Percentiles rank a stretch among this genome's conserved stretches.
These are phyloP conservation scores for Listronotus bonariensis DNA, from an alignment of 1,140 invertebrate genomes.

Conservation along the genomic window DNA sequence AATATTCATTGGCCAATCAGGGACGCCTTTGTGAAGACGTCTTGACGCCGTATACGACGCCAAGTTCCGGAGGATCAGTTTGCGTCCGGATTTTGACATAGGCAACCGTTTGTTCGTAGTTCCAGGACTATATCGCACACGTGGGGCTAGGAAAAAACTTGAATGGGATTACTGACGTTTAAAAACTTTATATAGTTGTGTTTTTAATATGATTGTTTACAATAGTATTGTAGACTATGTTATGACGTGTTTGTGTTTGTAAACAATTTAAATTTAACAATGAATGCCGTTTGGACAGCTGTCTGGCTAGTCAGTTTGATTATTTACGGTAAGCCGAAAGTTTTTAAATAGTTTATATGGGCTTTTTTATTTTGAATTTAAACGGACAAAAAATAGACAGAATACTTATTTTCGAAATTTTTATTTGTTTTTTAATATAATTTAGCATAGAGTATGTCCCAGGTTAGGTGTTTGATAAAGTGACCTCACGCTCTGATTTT, in stretches of 20 bases:
- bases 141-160: slow-evolving; percentile 15
- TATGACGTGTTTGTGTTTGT: neutral
- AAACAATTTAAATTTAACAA: slow-evolving; percentile 1
- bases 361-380: too few relatives aligned
- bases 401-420: too few relatives aligned
- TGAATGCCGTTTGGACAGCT: slow-evolving; percentile 3
- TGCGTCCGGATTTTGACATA: slow-evolving; percentile 16
- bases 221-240: neutral
- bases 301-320: neutral
- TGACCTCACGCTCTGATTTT: too few relatives aligned
- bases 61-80: slow-evolving; percentile 31
- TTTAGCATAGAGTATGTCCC: too few relatives aligned
- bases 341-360: too few relatives aligned
- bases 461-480: too few relatives aligned
- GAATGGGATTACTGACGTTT: neutral
- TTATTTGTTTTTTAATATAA: too few relatives aligned
- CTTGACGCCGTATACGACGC: slow-evolving; percentile 29
- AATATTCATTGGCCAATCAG: slow-evolving; percentile 29
- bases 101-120: slow-evolving; percentile 2
- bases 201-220: too few relatives aligned
- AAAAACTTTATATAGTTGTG: neutral
- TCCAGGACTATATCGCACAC: slow-evolving; percentile 21
- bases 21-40: slow-evolving; percentile 15
- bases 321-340: slow-evolving; percentile 7
- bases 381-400: too few relatives aligned